phyloP scores from a whole-genome alignment of 2,113 vertebrate genomes.

The Rhinoptilus africanus region DNA sequence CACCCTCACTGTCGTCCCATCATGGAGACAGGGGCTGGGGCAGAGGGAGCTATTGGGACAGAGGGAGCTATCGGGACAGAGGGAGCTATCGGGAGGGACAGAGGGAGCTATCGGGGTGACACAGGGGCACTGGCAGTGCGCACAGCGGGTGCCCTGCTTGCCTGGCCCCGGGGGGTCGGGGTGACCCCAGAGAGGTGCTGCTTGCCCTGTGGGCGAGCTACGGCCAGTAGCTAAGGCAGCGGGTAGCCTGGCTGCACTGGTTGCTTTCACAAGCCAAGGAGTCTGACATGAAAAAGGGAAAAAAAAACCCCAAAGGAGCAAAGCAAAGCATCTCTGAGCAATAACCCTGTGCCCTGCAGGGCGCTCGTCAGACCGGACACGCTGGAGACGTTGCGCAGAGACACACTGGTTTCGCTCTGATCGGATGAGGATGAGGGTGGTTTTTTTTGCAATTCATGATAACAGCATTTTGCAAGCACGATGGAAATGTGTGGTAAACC shows the following conservation, averaged over 20 bases:
- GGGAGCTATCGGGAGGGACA: accelerated
- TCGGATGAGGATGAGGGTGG: conserved; percentile 10
- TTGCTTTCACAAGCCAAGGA: neutral
- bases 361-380: neutral
- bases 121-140: neutral
- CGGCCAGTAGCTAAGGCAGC: neutral
- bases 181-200: neutral
- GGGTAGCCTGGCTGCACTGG: neutral
- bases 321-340: neutral
- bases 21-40: accelerated
- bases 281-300: neutral
- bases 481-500: conserved; percentile 44
- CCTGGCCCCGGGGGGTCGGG: neutral
- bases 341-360: neutral
- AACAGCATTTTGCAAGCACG: conserved; percentile 37
- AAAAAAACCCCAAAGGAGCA: neutral
- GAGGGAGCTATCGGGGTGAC: neutral
- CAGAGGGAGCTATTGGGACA: neutral
- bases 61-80: neutral
- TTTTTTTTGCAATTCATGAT: conserved; percentile 20
- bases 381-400: neutral
- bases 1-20: accelerated
- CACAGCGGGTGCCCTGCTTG: neutral
- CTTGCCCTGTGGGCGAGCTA: accelerated
- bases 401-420: neutral